Base-by-base conservation (phyloP, 2,888 invertebrate genomes). In the Bombylius discolor region DNA sequence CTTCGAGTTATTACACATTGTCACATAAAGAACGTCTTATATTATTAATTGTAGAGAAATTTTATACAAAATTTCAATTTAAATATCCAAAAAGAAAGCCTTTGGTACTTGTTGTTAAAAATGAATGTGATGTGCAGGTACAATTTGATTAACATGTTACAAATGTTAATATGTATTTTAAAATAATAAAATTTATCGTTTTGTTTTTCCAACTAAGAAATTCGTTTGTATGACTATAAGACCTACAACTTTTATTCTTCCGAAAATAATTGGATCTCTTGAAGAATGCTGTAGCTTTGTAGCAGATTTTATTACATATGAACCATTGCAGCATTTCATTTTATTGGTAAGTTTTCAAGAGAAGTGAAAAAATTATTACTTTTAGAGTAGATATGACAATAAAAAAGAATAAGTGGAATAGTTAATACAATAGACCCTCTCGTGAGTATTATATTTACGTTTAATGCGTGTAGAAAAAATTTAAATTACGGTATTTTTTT, bases 151-250 rank as follows among this genome's bases (percentile, higher is more conserved):
- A 50, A 52, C 23, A 12, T 23, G 31, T 4, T 2, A 33, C 12
- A 5, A 49, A 23, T 34, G 23, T 42, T 23, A 7, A 9, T 23
- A 32, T 13, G 4, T 39, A 31, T 46, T 5, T 14, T 42, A 8
- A 46, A 11, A 23, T 8, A 13, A 32, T 7, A 8, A 32, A 9
- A 42, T 51, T 31, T 44, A 9, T 53, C 36, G 14, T 39, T 36
- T 48, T 47, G 33, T 47, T 36, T 9, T 34, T 12, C 6, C 2
- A 7, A 6, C 5, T 33, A 32, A 92, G 89, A 94, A 93, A 83
- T 87, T 93, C 79, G 89, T 93, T 47, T 89, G 89, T 63, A 88
- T 89, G 7, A 83, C 87, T 4, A 81, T 94, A 60, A 78, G 88
- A 48, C 88, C 89, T 32, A 89, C 89, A 13, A 82, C 83, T 61